Percentiles rank a stretch among this genome's conserved stretches.
phyloP scores from a whole-genome alignment of 2,797 vertebrate species.

The Loris lydekkerianus region DNA sequence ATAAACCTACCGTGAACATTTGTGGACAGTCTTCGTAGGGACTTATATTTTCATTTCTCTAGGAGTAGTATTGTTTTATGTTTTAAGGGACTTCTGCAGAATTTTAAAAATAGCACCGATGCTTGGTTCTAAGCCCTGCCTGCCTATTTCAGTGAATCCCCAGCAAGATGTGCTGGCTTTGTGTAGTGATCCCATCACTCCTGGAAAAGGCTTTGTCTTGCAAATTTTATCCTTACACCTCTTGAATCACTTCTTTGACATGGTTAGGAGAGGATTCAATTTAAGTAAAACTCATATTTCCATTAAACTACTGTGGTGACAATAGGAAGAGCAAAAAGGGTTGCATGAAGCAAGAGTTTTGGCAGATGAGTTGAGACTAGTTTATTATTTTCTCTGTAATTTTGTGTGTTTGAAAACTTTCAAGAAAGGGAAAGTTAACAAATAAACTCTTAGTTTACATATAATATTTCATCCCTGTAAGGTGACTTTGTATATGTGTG shows the following conservation, averaged over 20 bases:
- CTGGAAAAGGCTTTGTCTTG: rapidly evolving
- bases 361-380: background rate
- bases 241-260: background rate
- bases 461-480: background rate
- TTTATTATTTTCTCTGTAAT: background rate
- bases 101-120: background rate
- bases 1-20: background rate
- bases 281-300: background rate
- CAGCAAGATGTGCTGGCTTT: background rate
- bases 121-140: background rate
- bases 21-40: background rate
- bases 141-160: too few relatives aligned
- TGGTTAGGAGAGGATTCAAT: background rate
- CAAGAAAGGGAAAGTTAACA: background rate
- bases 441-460: background rate
- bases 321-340: background rate
- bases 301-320: background rate
- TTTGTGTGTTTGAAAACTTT: background rate
- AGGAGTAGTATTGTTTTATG: background rate
- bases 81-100: background rate
- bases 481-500: background rate
- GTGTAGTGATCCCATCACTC: too few relatives aligned
- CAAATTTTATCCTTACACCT: background rate
- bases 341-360: background rate
- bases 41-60: background rate